Conservation (phyloP, 2,113 vertebrate genomes). For the Poecile atricapillus region DNA sequence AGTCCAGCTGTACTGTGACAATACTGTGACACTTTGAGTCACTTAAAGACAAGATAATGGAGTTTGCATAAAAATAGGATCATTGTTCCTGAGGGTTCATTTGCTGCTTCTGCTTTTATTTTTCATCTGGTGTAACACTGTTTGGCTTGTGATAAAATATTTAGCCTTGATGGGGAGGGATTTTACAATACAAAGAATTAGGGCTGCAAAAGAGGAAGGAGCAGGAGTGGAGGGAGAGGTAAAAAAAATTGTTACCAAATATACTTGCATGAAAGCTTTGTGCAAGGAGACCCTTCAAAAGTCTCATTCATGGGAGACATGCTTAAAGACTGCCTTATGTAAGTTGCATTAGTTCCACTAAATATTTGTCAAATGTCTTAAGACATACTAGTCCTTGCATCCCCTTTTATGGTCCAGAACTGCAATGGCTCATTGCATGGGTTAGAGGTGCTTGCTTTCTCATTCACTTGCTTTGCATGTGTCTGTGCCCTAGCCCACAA, state of each 20-base stretch:
- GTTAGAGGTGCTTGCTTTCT: not conserved
- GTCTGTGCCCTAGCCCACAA: not conserved
- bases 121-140: slow-evolving; percentile 5
- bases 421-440: not conserved
- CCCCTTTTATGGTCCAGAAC: not conserved
- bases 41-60: not conserved
- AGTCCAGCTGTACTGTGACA: too few species aligned
- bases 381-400: not conserved
- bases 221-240: not conserved
- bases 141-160: slow-evolving; percentile 25
- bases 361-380: not conserved
- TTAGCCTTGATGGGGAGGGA: slow-evolving; percentile 34
- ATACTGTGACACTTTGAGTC: not conserved
- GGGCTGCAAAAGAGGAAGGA: not conserved
- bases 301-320: not conserved
- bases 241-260: not conserved
- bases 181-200: slow-evolving; percentile 12
- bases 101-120: slow-evolving; percentile 34
- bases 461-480: not conserved
- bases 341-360: not conserved
- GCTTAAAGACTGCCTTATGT: not conserved
- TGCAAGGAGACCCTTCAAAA: not conserved
- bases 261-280: not conserved
- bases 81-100: not conserved
- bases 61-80: not conserved